A percentile compares a stretch with the other conserved stretches of the same genome.
phyloP scores from a whole-genome alignment of 2,113 vertebrate species.

The Cyanocitta stelleri region DNA sequence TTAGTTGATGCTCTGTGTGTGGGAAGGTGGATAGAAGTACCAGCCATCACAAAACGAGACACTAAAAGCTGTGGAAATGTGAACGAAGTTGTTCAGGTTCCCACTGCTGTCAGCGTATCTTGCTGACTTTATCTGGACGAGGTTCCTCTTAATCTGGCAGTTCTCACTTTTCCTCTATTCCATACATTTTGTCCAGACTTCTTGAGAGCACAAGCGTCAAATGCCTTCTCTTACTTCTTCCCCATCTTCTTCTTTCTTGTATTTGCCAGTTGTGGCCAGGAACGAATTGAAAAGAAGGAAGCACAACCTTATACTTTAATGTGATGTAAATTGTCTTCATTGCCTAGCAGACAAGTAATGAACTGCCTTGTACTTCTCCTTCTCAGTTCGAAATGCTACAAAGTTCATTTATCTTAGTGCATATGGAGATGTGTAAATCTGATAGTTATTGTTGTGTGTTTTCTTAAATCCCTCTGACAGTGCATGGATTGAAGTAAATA shows the following conservation, averaged over 20 bases:
- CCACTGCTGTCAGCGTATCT: neutral
- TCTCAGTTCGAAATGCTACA: neutral
- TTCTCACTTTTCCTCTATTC: neutral
- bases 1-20: neutral
- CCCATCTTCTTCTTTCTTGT: neutral
- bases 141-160: neutral
- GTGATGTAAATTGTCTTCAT: neutral
- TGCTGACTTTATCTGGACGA: neutral
- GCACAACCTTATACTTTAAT: neutral
- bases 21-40: neutral
- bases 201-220: neutral
- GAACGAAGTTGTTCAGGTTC: neutral
- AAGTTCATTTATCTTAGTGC: neutral
- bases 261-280: neutral
- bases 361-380: neutral
- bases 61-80: neutral
- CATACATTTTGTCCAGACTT: neutral
- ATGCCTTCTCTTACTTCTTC: neutral
- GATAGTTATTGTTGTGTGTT: neutral
- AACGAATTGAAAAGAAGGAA: neutral
- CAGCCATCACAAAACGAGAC: neutral
- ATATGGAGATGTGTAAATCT: neutral
- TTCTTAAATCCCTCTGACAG: neutral
- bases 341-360: neutral
- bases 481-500: neutral